Conservation (phyloP, 2,113 vertebrate species). For the Sinosuthora webbiana region DNA sequence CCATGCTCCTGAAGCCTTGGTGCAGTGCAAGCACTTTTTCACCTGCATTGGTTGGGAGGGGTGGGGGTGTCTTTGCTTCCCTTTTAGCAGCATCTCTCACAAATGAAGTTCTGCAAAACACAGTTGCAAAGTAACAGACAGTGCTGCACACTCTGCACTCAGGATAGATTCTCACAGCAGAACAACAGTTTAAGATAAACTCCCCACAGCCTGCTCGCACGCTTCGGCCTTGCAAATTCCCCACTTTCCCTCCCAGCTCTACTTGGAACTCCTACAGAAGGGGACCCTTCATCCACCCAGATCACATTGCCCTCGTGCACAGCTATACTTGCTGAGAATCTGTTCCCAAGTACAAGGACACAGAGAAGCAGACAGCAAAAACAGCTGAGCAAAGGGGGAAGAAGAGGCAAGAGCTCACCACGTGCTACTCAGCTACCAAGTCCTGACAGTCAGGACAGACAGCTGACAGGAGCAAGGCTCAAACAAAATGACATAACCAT, state of each 20-base stretch:
- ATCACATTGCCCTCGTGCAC: background rate
- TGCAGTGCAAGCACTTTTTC: constrained; percentile 17
- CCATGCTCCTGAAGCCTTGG: background rate
- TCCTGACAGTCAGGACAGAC: constrained; percentile 58
- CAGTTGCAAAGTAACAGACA: background rate
- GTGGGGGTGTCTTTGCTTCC: background rate
- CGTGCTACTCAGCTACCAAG: constrained; percentile 47
- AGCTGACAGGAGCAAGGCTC: constrained; percentile 55
- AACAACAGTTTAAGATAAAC: background rate
- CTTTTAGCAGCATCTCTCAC: background rate
- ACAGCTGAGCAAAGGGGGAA: constrained; percentile 59
- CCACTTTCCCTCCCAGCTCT: background rate
- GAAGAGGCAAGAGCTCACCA: constrained; percentile 53
- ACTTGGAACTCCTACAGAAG: background rate
- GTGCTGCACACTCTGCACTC: background rate
- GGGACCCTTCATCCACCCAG: background rate
- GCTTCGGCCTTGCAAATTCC: background rate
- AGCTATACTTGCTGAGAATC: constrained; percentile 6
- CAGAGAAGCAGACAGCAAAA: constrained; percentile 41
- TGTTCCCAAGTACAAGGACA: constrained; percentile 39
- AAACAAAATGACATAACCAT: constrained; percentile 67
- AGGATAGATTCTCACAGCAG: background rate
- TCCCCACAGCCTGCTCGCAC: background rate
- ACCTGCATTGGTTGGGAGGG: background rate
- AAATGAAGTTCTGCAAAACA: background rate